phyloP scores from a whole-genome alignment of 2,888 invertebrate genomes.

The Leptinotarsa juncta region DNA sequence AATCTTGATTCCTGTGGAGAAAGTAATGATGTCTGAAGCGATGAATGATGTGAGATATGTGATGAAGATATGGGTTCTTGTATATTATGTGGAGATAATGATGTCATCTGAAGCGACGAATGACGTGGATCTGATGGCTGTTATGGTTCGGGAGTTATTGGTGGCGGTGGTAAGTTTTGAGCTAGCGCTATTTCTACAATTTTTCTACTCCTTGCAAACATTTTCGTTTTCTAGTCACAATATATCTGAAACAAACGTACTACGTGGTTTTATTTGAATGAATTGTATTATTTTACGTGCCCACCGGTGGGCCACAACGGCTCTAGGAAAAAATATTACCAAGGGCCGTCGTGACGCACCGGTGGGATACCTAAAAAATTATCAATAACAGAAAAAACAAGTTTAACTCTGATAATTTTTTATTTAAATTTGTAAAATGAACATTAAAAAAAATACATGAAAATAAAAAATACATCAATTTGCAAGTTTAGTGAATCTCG shows the following conservation, averaged over 20 bases:
- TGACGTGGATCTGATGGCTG: too few relatives aligned
- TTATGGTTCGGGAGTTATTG: not conserved
- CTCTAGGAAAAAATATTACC: not conserved
- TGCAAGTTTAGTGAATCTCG: not conserved
- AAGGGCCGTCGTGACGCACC: not conserved
- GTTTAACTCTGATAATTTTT: not conserved
- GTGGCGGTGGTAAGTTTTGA: constrained; percentile 7
- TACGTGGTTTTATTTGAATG: not conserved
- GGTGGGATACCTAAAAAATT: not conserved
- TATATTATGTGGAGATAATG: constrained; percentile 2
- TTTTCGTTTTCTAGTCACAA: not conserved
- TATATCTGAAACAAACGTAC: not conserved
- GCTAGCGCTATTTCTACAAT: not conserved
- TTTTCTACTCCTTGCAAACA: not conserved
- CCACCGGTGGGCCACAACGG: not conserved
- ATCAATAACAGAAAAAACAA: not conserved
- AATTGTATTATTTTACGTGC: constrained; percentile 3
- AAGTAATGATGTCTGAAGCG: not conserved
- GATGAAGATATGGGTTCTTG: constrained; percentile 7
- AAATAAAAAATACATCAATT: constrained; percentile 12
- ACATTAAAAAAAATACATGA: not conserved
- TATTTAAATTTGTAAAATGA: not conserved
- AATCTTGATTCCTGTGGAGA: too few relatives aligned
- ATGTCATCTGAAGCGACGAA: not conserved
- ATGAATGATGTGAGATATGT: not conserved